These are phyloP conservation scores for Hirundichthys speculiger DNA, from an alignment of 2,113 vertebrate species.

Conservation along the genomic window DNA sequence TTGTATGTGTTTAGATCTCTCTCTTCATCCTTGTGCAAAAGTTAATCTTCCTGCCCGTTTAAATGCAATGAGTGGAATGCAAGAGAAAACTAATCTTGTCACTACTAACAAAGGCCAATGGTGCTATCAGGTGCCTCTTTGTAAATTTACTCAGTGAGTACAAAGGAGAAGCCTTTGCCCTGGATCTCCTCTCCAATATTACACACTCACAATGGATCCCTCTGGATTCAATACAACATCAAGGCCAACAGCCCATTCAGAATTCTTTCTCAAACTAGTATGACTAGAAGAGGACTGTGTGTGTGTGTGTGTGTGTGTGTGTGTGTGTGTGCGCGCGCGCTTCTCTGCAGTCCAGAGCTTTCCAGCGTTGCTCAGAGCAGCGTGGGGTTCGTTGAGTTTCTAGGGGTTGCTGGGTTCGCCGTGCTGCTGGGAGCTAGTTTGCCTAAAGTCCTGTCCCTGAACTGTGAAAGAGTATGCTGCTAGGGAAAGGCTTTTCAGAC, in stretches of 20 bases:
- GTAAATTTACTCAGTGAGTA: conserved; percentile 51
- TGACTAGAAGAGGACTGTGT: conserved; percentile 38
- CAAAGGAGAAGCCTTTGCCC: conserved; percentile 56
- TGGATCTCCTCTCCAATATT: conserved; percentile 55
- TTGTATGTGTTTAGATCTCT: not conserved
- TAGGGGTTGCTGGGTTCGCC: conserved; percentile 76
- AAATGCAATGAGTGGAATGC: conserved; percentile 37
- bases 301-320: conserved; percentile 26
- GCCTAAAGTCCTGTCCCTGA: conserved; percentile 78
- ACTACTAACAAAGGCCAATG: conserved; percentile 48
- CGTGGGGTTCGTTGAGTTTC: conserved; percentile 69
- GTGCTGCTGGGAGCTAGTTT: conserved; percentile 63
- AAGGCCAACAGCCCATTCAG: conserved; percentile 39
- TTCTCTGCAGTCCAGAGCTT: conserved; percentile 61
- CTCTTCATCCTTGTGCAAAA: too few relatives aligned
- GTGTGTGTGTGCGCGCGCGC: conserved; percentile 14
- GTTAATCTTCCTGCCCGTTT: not conserved
- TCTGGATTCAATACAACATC: conserved; percentile 42
- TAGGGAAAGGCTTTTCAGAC: conserved; percentile 73
- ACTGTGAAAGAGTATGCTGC: conserved; percentile 73
- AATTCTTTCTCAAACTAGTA: conserved; percentile 41
- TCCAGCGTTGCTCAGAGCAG: conserved; percentile 66
- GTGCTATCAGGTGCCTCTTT: conserved; percentile 62
- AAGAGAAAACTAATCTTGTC: conserved; percentile 54
- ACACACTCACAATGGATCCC: conserved; percentile 54